phyloP scores from a whole-genome alignment of 1,140 invertebrate genomes.

The Phymorhynchus buccinoides region DNA sequence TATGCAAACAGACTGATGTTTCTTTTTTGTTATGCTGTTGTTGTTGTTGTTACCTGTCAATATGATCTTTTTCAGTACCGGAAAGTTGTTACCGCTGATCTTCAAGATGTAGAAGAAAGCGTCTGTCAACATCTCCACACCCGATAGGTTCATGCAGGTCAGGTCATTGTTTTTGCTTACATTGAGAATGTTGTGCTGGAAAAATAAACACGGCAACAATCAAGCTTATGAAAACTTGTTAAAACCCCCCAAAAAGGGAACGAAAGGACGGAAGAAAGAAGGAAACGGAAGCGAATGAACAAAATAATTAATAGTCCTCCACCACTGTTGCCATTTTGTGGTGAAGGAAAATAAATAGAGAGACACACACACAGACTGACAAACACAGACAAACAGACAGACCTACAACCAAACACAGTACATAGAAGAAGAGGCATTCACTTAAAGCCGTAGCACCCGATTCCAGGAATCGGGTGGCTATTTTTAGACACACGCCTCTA shows the following conservation, averaged over 20 bases:
- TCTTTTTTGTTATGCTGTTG: too few relatives aligned
- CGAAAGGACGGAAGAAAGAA: not conserved
- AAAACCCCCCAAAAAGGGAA: not conserved
- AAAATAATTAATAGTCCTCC: not conserved
- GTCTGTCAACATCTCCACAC: conserved; percentile 37
- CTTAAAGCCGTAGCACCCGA: too few relatives aligned
- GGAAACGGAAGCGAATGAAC: not conserved
- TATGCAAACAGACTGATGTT: too few relatives aligned
- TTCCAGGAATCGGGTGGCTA: too few relatives aligned
- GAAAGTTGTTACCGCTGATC: not conserved
- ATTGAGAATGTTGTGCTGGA: conserved; percentile 32
- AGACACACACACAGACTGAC: too few relatives aligned
- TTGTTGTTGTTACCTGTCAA: conserved; percentile 34
- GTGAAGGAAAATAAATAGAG: not conserved
- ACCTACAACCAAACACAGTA: not conserved
- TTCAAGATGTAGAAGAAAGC: conserved; percentile 31
- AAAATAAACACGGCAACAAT: not conserved
- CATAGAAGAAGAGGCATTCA: not conserved
- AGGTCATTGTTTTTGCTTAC: conserved; percentile 17
- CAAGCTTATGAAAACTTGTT: not conserved
- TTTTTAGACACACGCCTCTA: too few relatives aligned
- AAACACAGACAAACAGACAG: too few relatives aligned
- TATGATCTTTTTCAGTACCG: conserved; percentile 18
- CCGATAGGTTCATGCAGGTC: conserved; percentile 19
- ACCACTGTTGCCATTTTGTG: too few relatives aligned